phyloP scores from a whole-genome alignment of 2,888 invertebrate genomes.

The Parascotia fuliginaria region DNA sequence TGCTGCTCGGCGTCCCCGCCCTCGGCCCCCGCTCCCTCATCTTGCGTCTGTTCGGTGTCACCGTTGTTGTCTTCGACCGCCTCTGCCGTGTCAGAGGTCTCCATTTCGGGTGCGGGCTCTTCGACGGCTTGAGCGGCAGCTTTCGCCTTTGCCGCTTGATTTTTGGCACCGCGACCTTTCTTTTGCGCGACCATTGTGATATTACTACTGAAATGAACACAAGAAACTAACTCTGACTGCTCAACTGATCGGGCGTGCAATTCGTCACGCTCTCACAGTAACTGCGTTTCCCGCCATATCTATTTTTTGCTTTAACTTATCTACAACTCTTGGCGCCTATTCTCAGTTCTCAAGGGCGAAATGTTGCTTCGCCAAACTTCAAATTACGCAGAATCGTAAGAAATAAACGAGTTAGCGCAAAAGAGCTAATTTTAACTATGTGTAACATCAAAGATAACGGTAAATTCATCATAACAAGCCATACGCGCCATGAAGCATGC shows the following conservation, averaged over 20 bases:
- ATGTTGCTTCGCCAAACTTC: constrained; percentile 59
- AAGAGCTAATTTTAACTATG: constrained; percentile 42
- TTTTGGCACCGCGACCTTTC: constrained; percentile 78
- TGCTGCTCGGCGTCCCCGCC: constrained; percentile 40
- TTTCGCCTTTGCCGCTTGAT: constrained; percentile 70
- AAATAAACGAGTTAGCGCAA: constrained; percentile 28
- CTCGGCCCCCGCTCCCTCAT: constrained; percentile 46
- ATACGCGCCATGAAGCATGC: constrained; percentile 77
- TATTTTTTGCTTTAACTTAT: constrained; percentile 53
- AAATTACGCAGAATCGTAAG: constrained; percentile 39
- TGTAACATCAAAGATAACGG: constrained; percentile 55
- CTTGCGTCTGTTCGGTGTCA: constrained; percentile 62
- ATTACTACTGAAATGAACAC: constrained; percentile 49
- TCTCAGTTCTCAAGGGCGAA: constrained; percentile 69
- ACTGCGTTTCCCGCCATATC: constrained; percentile 67
- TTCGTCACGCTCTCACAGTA: constrained; percentile 44
- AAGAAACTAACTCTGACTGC: constrained; percentile 31
- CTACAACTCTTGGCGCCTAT: constrained; percentile 68
- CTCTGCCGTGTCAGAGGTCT: constrained; percentile 54
- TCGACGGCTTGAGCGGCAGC: constrained; percentile 59
- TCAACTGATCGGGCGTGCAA: constrained; percentile 35
- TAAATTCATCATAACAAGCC: constrained; percentile 60
- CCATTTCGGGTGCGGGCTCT: constrained; percentile 57
- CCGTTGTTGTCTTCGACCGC: constrained; percentile 71
- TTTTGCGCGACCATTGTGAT: constrained; percentile 78